Conservation (phyloP, 2,888 invertebrate species). For the Parapristionchus giblindavisi region DNA sequence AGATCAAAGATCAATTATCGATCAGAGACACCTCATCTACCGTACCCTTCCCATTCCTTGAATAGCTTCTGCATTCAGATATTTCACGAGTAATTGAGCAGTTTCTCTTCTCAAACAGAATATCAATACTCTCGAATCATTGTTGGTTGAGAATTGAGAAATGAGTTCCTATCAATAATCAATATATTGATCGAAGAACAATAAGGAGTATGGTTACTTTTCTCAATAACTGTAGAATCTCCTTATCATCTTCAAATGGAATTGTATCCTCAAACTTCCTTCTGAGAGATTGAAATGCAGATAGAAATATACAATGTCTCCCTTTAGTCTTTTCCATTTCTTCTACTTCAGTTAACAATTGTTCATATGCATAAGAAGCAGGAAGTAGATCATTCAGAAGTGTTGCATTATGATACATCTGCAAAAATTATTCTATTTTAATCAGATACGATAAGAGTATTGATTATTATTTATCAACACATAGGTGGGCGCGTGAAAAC, state of each 20-base stretch:
- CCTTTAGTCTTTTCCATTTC: background rate
- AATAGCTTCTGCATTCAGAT: slow-evolving; percentile 4
- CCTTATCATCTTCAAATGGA: slow-evolving; percentile 13
- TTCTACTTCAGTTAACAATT: slow-evolving; percentile 5
- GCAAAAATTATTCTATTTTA: too few relatives aligned
- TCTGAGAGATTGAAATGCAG: background rate
- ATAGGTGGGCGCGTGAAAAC: too few relatives aligned
- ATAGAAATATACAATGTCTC: background rate
- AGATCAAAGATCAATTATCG: background rate
- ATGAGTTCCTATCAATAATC: slow-evolving; percentile 13
- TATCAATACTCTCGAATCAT: slow-evolving; percentile 16
- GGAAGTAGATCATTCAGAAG: slow-evolving; percentile 24
- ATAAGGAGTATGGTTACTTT: background rate
- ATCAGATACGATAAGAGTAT: background rate
- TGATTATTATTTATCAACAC: too few relatives aligned
- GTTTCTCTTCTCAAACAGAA: slow-evolving; percentile 26
- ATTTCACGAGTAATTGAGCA: slow-evolving; percentile 13
- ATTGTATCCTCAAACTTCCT: background rate
- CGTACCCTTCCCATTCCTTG: slow-evolving; percentile 10
- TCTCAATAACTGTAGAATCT: background rate
- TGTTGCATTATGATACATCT: slow-evolving; percentile 31
- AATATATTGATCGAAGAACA: background rate
- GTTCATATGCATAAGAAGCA: slow-evolving; percentile 13
- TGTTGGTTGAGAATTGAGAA: background rate
- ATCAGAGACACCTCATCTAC: background rate